These are phyloP conservation scores for Onychomys leucogaster DNA, from an alignment of 2,797 vertebrate genomes.

Conservation along the genomic window DNA sequence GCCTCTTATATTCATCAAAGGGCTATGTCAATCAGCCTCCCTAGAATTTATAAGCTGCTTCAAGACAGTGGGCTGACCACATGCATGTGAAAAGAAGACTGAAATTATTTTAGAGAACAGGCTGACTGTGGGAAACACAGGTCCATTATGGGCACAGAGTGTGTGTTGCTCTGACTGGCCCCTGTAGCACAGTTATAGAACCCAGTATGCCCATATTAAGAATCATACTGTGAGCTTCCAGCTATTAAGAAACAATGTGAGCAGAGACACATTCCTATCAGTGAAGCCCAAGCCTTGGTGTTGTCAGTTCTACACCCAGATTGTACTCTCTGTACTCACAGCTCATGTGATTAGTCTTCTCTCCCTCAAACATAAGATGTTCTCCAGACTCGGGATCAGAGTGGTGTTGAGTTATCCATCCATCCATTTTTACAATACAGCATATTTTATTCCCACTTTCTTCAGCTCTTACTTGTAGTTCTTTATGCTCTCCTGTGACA, in stretches of 20 bases:
- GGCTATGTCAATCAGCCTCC: background rate
- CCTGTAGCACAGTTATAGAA: background rate
- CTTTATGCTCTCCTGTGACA: background rate
- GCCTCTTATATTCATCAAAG: background rate
- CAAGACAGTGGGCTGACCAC: background rate
- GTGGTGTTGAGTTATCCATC: background rate
- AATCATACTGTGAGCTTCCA: background rate
- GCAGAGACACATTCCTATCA: background rate
- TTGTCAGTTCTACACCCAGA: background rate
- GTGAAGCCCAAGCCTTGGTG: background rate
- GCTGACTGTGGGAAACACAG: background rate
- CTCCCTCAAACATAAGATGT: background rate
- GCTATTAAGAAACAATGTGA: background rate
- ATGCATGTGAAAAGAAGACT: background rate
- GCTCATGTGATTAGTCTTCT: background rate
- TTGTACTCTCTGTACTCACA: background rate
- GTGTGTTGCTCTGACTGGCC: background rate
- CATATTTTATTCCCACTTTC: background rate
- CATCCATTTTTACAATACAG: background rate
- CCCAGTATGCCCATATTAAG: background rate
- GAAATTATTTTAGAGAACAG: background rate
- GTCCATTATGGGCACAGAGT: background rate
- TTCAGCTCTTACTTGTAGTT: background rate
- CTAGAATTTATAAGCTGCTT: background rate
- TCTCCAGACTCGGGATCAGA: background rate